Evolutionary conservation across 2,113 vertebrate genomes (phyloP), one percentile per base, ranked within the genome.

Genomic region (Heterocephalus glaber): DNA sequence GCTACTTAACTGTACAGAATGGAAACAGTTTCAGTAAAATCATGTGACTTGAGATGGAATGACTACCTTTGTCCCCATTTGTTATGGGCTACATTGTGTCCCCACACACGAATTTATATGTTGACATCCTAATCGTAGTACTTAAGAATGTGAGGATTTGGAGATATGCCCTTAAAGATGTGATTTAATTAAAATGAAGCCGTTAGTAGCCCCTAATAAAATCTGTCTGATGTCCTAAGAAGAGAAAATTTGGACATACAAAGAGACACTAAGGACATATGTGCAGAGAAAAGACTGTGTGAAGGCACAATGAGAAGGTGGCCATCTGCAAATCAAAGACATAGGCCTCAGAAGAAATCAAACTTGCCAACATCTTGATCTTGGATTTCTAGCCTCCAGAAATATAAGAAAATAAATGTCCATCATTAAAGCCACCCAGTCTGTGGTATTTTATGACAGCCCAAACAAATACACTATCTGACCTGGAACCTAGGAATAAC

Each of bases 341-440:
- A 81, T 38, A 76, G 28, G 33, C 6, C 9, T 90, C 82, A 82
- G 44, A 95, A 95, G 76, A 95, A 49, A 58, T 22, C 17, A 89
- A 79, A 84, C 30, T 28, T 92, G 65, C 4, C 89, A 92, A 74
- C 47, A 63, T 38, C 41, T 52, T 85, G 58, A 92, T 95, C 38
- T 72, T 89, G 14, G 63, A 96, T 26, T 84, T 80, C 13, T 13
- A 65, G 30, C 26, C 54, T 79, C 56, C 47, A 95, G 52, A 89
- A 90, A 30, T 17, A 35, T 35, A 11, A 52, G 47, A 77, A 77
- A 77, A 33, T 77, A 77, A 49, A 86, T 74, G 12, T 81, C 41
- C 89, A 30, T n/a, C 95, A 79, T 74, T 95, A 79, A 77, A 94
- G n/a, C 28, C n/a, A 93, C 65, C 41, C 7, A 96, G n/a, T 87